These are phyloP conservation scores for Cyclophora punctaria DNA, from an alignment of 2,888 invertebrate species.

Conservation along the genomic window DNA sequence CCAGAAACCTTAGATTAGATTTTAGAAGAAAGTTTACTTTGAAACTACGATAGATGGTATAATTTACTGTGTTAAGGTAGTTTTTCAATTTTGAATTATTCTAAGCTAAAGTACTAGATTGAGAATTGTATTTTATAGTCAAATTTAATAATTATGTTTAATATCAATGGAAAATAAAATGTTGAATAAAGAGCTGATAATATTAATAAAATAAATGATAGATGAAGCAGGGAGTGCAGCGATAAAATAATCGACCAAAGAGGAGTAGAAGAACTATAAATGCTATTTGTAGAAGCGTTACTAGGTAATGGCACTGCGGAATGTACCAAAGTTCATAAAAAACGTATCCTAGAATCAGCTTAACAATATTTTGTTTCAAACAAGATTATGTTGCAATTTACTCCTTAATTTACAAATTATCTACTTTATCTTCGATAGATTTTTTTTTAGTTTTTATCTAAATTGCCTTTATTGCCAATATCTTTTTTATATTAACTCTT, in stretches of 20 bases:
- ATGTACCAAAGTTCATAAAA: constrained; percentile 70
- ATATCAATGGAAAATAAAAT: constrained; percentile 8
- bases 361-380: constrained; percentile 56
- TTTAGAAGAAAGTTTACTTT: constrained; percentile 67
- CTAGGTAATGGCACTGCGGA: constrained; percentile 70
- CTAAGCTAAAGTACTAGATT: constrained; percentile 65
- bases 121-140: constrained; percentile 35
- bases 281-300: constrained; percentile 58
- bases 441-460: constrained; percentile 21
- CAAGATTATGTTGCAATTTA: constrained; percentile 64
- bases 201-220: constrained; percentile 21
- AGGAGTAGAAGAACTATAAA: constrained; percentile 50
- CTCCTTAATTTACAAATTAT: constrained; percentile 42
- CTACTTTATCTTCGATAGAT: constrained; percentile 29
- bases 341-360: constrained; percentile 63
- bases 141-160: constrained; percentile 22
- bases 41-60: constrained; percentile 60
- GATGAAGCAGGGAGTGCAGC: constrained; percentile 24
- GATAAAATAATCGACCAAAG: constrained; percentile 28
- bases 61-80: constrained; percentile 54
- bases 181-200: constrained; percentile 4
- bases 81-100: constrained; percentile 57
- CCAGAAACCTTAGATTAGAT: constrained; percentile 60
- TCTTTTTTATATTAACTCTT: constrained; percentile 35
- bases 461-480: constrained; percentile 62